phyloP scores from a whole-genome alignment of 2,888 invertebrate species.

The Ormyrus labotus region DNA sequence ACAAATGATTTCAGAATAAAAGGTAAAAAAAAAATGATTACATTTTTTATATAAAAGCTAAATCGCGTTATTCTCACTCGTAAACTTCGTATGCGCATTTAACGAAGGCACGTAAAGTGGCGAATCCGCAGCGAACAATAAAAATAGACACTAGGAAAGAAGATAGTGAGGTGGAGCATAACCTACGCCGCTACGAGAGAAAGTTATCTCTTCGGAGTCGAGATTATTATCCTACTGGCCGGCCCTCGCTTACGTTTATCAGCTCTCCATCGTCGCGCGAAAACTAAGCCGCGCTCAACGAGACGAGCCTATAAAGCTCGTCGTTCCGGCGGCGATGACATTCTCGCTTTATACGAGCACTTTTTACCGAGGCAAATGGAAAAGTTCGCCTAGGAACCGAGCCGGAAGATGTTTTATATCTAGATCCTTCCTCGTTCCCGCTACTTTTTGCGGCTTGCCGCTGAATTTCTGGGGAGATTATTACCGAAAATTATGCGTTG shows the following conservation, averaged over 20 bases:
- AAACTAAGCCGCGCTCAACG: conserved; percentile 39
- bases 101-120: neutral
- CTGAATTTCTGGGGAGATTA: neutral
- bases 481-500: no score
- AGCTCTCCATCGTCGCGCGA: conserved; percentile 28
- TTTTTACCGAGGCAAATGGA: conserved; percentile 4
- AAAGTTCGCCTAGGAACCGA: neutral
- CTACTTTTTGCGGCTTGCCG: no score
- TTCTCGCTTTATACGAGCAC: conserved; percentile 22
- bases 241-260: conserved; percentile 8
- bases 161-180: no score
- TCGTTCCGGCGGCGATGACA: neutral
- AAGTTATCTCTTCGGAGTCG: conserved; percentile 23
- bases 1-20: no score
- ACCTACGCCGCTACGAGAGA: neutral
- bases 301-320: conserved; percentile 24
- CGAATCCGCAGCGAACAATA: neutral
- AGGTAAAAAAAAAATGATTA: no score
- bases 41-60: no score
- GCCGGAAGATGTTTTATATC: no score
- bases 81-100: conserved; percentile 31
- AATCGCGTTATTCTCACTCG: neutral
- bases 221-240: conserved; percentile 7
- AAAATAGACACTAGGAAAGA: conserved; percentile 10
- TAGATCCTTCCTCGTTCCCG: no score